Conservation (phyloP, 2,113 vertebrate species). For the Megaceryle maxima region DNA sequence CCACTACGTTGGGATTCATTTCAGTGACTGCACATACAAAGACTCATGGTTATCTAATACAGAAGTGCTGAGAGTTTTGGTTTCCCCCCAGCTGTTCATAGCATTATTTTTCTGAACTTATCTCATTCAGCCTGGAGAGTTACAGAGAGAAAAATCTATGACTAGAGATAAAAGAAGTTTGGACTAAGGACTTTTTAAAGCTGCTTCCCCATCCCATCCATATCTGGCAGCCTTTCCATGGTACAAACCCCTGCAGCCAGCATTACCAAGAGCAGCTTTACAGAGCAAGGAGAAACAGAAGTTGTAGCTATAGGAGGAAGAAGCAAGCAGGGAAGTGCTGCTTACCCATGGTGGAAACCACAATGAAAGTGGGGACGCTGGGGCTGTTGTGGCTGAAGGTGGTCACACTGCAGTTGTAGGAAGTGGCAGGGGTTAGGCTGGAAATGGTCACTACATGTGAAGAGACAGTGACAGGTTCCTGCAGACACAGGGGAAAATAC, state of each 20-base stretch:
- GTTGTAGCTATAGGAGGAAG: background rate
- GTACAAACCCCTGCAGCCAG: background rate
- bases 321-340: background rate
- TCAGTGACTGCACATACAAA: conserved; percentile 80
- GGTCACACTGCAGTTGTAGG: conserved; percentile 87
- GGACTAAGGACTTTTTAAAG: background rate
- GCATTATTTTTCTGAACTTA: background rate
- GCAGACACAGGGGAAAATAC: background rate
- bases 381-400: conserved; percentile 65
- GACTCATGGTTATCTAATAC: background rate
- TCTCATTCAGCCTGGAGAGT: background rate
- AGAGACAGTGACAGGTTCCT: conserved; percentile 82
- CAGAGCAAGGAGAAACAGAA: background rate
- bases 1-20: conserved; percentile 92
- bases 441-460: conserved; percentile 86
- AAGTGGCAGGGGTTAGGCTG: conserved; percentile 83
- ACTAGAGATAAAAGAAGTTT: background rate
- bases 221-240: background rate
- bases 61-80: background rate
- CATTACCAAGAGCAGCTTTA: background rate
- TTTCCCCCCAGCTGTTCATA: background rate
- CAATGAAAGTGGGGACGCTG: conserved; percentile 84
- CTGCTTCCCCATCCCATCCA: background rate
- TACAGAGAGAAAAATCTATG: background rate
- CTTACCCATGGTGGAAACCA: conserved; percentile 87